These are phyloP conservation scores for Nasua narica DNA, from an alignment of 2,797 vertebrate genomes.

Conservation along the genomic window DNA sequence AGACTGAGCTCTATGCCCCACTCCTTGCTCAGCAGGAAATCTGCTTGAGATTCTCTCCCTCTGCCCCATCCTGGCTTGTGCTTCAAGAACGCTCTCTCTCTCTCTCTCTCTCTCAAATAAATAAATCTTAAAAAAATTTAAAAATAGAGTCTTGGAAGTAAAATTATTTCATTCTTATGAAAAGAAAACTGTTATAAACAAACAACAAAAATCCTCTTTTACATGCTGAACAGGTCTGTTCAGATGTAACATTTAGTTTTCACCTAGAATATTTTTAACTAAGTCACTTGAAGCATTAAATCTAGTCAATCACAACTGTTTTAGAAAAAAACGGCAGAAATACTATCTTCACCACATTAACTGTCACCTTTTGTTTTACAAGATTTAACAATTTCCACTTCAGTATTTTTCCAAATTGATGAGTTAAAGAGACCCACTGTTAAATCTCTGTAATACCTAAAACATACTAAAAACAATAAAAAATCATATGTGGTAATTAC, in stretches of 20 bases:
- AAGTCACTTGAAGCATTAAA: conserved; percentile 34
- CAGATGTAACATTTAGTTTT: conserved; percentile 26
- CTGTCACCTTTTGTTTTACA: conserved; percentile 61
- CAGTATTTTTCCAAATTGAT: conserved; percentile 69
- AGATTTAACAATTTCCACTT: conserved; percentile 54
- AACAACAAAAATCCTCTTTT: neutral
- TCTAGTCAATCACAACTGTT: conserved; percentile 39
- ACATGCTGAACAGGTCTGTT: neutral
- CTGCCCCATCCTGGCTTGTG: neutral
- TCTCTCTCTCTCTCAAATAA: neutral
- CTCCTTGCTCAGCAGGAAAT: neutral
- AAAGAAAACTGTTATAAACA: conserved; percentile 30
- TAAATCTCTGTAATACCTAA: conserved; percentile 62
- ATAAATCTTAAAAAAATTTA: neutral
- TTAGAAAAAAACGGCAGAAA: conserved; percentile 59
- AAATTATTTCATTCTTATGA: conserved; percentile 28
- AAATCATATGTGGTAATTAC: conserved; percentile 3
- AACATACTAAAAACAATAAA: conserved; percentile 52
- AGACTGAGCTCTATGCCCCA: neutral
- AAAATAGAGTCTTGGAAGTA: conserved; percentile 31
- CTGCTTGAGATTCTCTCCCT: neutral
- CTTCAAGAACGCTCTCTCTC: neutral
- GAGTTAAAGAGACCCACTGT: conserved; percentile 53
- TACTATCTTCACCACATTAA: conserved; percentile 52
- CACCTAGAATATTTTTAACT: conserved; percentile 35